Evolutionary conservation across 2,113 vertebrate species (phyloP).

Genomic region (Anguilla rostrata): DNA sequence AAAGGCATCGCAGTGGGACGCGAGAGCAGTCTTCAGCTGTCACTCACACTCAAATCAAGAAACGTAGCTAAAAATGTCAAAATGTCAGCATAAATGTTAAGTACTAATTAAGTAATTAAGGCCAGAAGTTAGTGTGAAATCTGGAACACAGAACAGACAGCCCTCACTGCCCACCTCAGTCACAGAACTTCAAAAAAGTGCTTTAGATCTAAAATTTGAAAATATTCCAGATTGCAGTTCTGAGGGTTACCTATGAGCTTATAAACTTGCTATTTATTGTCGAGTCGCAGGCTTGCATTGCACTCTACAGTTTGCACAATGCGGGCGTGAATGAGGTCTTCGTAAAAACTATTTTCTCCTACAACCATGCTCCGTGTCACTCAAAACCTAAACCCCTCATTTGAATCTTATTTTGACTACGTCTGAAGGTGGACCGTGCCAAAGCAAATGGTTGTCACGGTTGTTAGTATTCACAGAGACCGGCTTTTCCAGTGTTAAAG

Average conservation of each 20-base stretch:
- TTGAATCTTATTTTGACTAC: neutral
- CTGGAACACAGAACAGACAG: no score
- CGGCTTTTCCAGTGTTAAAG: constrained; percentile 3
- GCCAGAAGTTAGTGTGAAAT: no score
- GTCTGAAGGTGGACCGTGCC: neutral
- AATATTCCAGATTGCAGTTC: no score
- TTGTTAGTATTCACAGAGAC: constrained; percentile 4
- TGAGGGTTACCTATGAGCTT: neutral
- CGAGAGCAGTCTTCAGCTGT: no score
- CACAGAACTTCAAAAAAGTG: no score
- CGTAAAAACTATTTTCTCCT: neutral
- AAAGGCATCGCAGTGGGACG: no score
- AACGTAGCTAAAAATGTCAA: no score
- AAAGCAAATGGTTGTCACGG: neutral
- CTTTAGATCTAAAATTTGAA: no score
- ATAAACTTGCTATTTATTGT: neutral
- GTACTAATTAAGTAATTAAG: no score
- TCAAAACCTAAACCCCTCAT: neutral
- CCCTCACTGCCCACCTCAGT: no score
- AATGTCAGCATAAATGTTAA: no score
- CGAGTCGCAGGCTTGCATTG: neutral
- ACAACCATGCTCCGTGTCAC: neutral
- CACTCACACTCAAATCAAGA: no score
- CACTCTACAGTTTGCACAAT: neutral
- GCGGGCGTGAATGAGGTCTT: neutral